phyloP scores from a whole-genome alignment of 2,888 invertebrate species.

The Mimas tiliae region DNA sequence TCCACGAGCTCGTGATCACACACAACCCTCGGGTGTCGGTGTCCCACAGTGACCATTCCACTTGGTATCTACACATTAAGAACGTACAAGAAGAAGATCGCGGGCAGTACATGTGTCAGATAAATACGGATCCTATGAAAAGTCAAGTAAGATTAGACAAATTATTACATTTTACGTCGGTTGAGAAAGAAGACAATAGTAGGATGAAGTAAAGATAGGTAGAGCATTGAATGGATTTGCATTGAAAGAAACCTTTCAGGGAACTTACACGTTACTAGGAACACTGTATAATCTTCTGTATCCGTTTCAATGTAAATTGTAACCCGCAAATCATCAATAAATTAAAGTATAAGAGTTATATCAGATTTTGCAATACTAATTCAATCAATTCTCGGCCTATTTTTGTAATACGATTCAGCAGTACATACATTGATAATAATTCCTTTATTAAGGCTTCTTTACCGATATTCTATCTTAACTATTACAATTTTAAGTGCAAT shows the following conservation, averaged over 20 bases:
- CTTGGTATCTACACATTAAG: constrained; percentile 93
- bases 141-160: constrained; percentile 86
- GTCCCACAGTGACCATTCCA: constrained; percentile 90
- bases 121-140: constrained; percentile 95
- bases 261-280: no score
- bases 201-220: background rate
- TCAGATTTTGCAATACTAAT: constrained; percentile 8
- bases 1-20: constrained; percentile 94
- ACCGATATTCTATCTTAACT: background rate
- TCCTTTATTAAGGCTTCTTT: background rate
- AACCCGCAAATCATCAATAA: background rate
- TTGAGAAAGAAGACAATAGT: no score
- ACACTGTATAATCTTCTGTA: background rate
- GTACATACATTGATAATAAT: no score
- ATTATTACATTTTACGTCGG: background rate
- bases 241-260: no score
- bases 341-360: background rate
- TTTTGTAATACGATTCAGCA: background rate
- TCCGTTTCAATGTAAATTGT: background rate
- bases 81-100: constrained; percentile 91
- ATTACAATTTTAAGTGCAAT: no score
- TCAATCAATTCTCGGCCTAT: background rate
- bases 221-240: no score
- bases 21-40: constrained; percentile 92
- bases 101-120: constrained; percentile 94